Percentiles rank a stretch among this genome's conserved stretches.
Evolutionary conservation across 1,140 invertebrate species (phyloP).

Genomic region (Drosophila melanogaster): DNA sequence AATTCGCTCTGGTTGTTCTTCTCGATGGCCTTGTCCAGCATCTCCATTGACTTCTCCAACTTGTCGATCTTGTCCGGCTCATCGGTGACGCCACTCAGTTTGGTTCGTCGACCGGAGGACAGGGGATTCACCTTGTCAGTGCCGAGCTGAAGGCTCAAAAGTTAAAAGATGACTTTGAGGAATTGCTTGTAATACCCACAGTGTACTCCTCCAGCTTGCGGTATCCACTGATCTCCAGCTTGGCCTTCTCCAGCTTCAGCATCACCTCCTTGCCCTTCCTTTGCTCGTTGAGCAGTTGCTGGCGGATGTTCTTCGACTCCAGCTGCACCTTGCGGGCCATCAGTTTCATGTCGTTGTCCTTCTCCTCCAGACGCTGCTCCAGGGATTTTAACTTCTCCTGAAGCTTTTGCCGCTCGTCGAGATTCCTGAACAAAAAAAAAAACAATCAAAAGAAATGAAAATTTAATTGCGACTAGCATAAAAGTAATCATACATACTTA

Average conservation of each 20-base stretch:
- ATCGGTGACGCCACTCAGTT: conserved; percentile 39
- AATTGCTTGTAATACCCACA: conserved; percentile 29
- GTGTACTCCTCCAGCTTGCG: conserved; percentile 77
- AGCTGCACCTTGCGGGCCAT: conserved; percentile 88
- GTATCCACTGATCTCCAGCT: conserved; percentile 81
- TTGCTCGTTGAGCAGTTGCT: conserved; percentile 89
- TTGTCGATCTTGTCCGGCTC: conserved; percentile 71
- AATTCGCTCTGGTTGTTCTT: conserved; percentile 69
- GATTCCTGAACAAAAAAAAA: conserved; percentile 86
- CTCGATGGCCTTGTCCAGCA: conserved; percentile 68
- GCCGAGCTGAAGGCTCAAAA: conserved; percentile 6
- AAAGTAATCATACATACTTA: conserved; percentile 83
- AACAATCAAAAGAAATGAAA: too few relatives aligned
- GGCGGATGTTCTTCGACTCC: conserved; percentile 89
- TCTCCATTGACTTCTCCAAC: conserved; percentile 69
- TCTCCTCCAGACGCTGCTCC: conserved; percentile 87
- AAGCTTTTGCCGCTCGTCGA: conserved; percentile 90
- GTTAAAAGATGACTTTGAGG: not conserved
- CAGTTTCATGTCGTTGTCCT: conserved; percentile 89
- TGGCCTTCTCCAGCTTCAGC: conserved; percentile 87
- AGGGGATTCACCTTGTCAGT: conserved; percentile 63
- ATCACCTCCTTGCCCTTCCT: conserved; percentile 89
- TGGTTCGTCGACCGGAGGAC: conserved; percentile 51
- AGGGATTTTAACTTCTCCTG: conserved; percentile 87
- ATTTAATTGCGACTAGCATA: not conserved